These are phyloP conservation scores for Amiota minor DNA, from an alignment of 2,888 invertebrate species.

Conservation along the genomic window DNA sequence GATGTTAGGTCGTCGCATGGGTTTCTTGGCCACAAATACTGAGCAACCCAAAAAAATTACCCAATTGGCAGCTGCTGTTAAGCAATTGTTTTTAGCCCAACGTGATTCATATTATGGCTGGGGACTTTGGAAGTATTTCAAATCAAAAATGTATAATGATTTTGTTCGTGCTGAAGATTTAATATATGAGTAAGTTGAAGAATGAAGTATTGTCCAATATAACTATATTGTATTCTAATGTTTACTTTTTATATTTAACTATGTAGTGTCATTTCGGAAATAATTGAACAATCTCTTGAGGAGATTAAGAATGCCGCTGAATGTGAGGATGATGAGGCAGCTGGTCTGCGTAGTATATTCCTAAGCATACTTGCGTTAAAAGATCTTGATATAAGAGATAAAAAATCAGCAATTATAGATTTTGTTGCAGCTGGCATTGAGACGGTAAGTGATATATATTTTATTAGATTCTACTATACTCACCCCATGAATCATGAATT, in stretches of 20 bases:
- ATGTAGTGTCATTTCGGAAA: conserved; percentile 82
- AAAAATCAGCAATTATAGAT: conserved; percentile 88
- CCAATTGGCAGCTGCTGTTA: conserved; percentile 82
- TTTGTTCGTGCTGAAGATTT: conserved; percentile 84
- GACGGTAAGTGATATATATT: conserved; percentile 76
- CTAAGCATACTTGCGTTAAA: conserved; percentile 82
- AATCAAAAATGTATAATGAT: conserved; percentile 81
- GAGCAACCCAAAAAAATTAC: conserved; percentile 77
- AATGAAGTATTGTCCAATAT: conserved; percentile 21
- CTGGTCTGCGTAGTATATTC: conserved; percentile 82
- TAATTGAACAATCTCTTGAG: conserved; percentile 81
- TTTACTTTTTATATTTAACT: conserved; percentile 1
- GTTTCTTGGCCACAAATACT: conserved; percentile 77
- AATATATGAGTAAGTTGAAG: conserved; percentile 81
- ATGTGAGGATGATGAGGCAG: conserved; percentile 72
- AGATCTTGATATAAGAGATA: conserved; percentile 84
- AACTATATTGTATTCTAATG: background rate
- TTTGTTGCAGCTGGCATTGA: conserved; percentile 91
- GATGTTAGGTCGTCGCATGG: conserved; percentile 85
- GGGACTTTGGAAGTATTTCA: conserved; percentile 86
- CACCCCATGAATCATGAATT: background rate
- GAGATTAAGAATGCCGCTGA: conserved; percentile 76
- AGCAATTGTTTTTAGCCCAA: conserved; percentile 84
- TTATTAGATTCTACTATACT: background rate
- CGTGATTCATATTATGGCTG: conserved; percentile 86